Conservation (phyloP, 2,888 invertebrate species). For the Drosophila kokeensis region DNA sequence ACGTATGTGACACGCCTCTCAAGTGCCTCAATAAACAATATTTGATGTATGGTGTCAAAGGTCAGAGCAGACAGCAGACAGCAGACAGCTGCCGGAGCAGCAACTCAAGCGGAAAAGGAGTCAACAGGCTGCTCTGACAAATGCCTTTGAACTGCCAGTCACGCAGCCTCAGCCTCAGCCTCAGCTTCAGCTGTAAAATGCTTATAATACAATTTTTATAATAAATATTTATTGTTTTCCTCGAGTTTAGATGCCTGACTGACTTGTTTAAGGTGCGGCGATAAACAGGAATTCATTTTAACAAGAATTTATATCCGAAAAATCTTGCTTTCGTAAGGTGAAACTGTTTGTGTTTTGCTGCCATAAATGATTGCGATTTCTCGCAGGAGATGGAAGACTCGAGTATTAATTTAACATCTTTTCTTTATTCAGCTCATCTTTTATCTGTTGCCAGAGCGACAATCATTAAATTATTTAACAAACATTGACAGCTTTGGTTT, state of each 20-base stretch:
- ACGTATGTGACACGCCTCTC: conserved; percentile 14
- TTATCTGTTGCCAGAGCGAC: not conserved
- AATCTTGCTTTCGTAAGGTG: not conserved
- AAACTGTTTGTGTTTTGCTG: not conserved
- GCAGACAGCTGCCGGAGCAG: conserved; percentile 5
- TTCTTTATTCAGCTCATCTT: not conserved
- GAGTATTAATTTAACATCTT: too few relatives aligned
- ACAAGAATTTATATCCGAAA: not conserved
- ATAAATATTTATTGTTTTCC: not conserved
- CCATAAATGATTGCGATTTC: not conserved
- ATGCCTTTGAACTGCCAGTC: not conserved
- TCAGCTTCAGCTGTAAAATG: not conserved
- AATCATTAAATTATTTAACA: not conserved
- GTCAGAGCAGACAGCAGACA: conserved; percentile 28
- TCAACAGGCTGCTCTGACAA: not conserved
- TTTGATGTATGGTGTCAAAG: conserved; percentile 38
- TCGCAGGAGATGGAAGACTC: not conserved
- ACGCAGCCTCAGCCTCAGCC: not conserved
- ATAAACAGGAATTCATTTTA: not conserved
- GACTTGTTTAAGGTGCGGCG: not conserved
- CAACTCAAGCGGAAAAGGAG: not conserved
- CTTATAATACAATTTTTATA: conserved; percentile 4
- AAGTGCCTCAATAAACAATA: conserved; percentile 58
- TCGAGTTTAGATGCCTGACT: not conserved
- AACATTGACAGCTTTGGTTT: not conserved